Base-by-base conservation (phyloP, 2,113 vertebrate species). In the Rana temporaria region DNA sequence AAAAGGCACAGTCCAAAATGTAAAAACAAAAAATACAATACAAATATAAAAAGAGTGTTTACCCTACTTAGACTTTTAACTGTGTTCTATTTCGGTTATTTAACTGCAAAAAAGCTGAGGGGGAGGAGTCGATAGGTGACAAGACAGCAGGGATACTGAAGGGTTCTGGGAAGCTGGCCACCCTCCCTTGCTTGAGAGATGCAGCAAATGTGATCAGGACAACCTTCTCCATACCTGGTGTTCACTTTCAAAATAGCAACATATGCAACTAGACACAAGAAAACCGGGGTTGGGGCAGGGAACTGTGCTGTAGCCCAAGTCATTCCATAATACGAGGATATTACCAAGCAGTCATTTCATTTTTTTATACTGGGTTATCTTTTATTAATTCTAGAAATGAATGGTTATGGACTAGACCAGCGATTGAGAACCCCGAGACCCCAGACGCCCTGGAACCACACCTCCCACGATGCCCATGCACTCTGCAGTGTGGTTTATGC, bases 1-100 rank as follows among this genome's bases (percentile, higher is more conserved):
- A 32, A n/a, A 82, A 82, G 81, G 81, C 81, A 82, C 81, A 76
- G 81, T 82, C 71, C 81, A 82, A n/a, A 82, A 75, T 75, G 32
- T 32, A 30, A 26, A 65, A 66, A 24, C 30, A 34, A 53, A 16
- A n/a, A n/a, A 56, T 57, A 53, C 42, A 82, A 56, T 59, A 57
- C 56, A n/a, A n/a, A 75, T 55, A 64, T 38, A 72, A 24, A 62
- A 69, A 79, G 68, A 67, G 76, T 79, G 55, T 79, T 79, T 69
- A 69, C 57, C 55, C 65, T 69, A 57, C 48, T 26, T 57, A n/a
- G n/a, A n/a, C n/a, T n/a, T 62, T 70, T 71, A 71, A 81, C 38
- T 2, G 62, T 75, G 80, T 82, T 42, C 62, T 57, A 57, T 38
- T 48, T 34, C 55, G 59, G 69, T 74, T n/a, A n/a, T n/a, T n/a